Evolutionary conservation across 2,888 invertebrate species (phyloP).

Genomic region (Heteropelma amictum): DNA sequence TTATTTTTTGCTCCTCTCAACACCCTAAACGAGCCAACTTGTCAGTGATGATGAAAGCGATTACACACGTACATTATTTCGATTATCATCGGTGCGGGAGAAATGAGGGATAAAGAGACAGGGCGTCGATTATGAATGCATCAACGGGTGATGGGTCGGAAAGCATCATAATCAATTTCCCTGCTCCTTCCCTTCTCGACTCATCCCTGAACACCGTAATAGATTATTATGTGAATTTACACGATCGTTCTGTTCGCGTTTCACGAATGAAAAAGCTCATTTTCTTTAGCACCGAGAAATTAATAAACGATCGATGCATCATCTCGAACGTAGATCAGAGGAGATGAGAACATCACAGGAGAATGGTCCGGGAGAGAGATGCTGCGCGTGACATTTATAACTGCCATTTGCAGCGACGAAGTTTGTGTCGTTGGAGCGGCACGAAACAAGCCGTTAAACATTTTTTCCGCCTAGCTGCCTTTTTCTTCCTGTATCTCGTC

Average conservation of each 20-base stretch:
- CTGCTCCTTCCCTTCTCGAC: not conserved
- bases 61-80: conserved; percentile 25
- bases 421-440: too few relatives aligned
- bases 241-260: conserved; percentile 14
- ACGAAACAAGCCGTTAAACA: too few relatives aligned
- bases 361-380: too few relatives aligned
- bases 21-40: conserved; percentile 29
- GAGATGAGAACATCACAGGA: too few relatives aligned
- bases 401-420: too few relatives aligned
- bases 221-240: conserved; percentile 24
- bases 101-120: conserved; percentile 10
- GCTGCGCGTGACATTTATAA: too few relatives aligned
- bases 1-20: not conserved
- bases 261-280: not conserved
- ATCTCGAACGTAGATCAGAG: not conserved
- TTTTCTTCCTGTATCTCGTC: too few relatives aligned
- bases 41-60: conserved; percentile 41
- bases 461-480: too few relatives aligned
- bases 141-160: conserved; percentile 41
- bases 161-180: conserved; percentile 44
- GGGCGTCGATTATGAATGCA: conserved; percentile 33
- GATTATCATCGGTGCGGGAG: conserved; percentile 30
- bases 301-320: conserved; percentile 2
- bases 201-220: conserved; percentile 1
- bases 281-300: conserved; percentile 13